phyloP scores from a whole-genome alignment of 2,113 vertebrate genomes.

The Miniopterus natalensis region DNA sequence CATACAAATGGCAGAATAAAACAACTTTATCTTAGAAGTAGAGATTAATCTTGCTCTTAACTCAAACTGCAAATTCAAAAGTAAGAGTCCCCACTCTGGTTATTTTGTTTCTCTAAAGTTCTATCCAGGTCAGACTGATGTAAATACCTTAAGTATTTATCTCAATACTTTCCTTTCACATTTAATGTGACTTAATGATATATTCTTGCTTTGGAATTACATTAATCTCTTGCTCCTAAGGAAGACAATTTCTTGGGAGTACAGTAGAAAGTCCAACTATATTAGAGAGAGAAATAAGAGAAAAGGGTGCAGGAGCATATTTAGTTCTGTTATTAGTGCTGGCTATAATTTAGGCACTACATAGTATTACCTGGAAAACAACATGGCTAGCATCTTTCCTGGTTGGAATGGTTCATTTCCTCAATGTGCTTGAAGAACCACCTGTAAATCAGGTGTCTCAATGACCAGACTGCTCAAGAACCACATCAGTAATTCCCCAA shows the following conservation, averaged over 20 bases:
- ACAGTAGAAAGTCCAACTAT: slow-evolving; percentile 28
- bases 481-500: not conserved
- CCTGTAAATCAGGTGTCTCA: slow-evolving; percentile 51
- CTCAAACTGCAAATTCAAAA: not conserved
- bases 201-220: not conserved
- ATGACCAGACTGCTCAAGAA: slow-evolving; percentile 53
- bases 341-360: not conserved
- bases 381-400: slow-evolving; percentile 11
- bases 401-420: slow-evolving; percentile 44
- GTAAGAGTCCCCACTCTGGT: not conserved
- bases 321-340: not conserved
- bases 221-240: not conserved
- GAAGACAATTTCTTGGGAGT: not conserved
- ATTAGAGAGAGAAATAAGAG: slow-evolving; percentile 11
- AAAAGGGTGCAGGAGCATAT: not conserved
- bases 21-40: not conserved
- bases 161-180: slow-evolving; percentile 39
- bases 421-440: slow-evolving; percentile 51
- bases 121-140: not conserved
- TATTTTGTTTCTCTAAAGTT: slow-evolving; percentile 12
- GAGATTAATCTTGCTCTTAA: slow-evolving; percentile 35
- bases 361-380: not conserved
- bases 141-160: not conserved
- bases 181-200: not conserved
- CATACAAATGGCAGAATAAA: not conserved